Conservation (phyloP, 2,888 invertebrate species). For the Beris morrisii region DNA sequence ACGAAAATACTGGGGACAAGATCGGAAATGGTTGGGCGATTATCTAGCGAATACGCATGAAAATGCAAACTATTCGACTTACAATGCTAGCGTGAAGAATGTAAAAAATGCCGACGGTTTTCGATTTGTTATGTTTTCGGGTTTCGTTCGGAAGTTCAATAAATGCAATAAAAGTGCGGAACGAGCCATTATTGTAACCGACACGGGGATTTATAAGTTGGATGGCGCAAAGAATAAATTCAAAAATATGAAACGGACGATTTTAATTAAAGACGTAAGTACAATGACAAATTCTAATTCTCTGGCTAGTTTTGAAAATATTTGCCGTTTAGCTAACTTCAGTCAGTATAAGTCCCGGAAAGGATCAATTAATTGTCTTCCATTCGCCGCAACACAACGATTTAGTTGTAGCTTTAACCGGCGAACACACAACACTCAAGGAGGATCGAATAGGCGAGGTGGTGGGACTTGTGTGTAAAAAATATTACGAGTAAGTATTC, state of each 20-base stretch:
- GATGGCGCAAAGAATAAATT: slow-evolving; percentile 76
- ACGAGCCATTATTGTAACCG: slow-evolving; percentile 85
- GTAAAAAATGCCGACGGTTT: slow-evolving; percentile 70
- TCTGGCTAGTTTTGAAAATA: background rate
- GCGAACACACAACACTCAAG: slow-evolving; percentile 50
- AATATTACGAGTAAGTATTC: slow-evolving; percentile 72
- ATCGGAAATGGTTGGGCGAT: slow-evolving; percentile 81
- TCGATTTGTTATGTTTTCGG: slow-evolving; percentile 57
- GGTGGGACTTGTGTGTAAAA: slow-evolving; percentile 76
- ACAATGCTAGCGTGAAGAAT: slow-evolving; percentile 67
- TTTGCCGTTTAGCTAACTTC: slow-evolving; percentile 70
- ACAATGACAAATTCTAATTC: background rate
- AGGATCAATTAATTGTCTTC: slow-evolving; percentile 84
- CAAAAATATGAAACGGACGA: slow-evolving; percentile 84
- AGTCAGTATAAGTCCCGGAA: slow-evolving; percentile 81
- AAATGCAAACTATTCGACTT: slow-evolving; percentile 67
- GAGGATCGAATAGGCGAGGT: slow-evolving; percentile 87
- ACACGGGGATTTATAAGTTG: slow-evolving; percentile 81
- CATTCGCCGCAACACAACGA: slow-evolving; percentile 89
- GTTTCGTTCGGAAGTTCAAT: slow-evolving; percentile 55
- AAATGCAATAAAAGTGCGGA: slow-evolving; percentile 77
- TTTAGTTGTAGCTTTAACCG: slow-evolving; percentile 76
- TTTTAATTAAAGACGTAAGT: slow-evolving; percentile 71
- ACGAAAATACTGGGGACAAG: slow-evolving; percentile 70
- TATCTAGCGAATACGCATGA: slow-evolving; percentile 71